phyloP scores from a whole-genome alignment of 2,888 invertebrate genomes.

The Apamea sordens region DNA sequence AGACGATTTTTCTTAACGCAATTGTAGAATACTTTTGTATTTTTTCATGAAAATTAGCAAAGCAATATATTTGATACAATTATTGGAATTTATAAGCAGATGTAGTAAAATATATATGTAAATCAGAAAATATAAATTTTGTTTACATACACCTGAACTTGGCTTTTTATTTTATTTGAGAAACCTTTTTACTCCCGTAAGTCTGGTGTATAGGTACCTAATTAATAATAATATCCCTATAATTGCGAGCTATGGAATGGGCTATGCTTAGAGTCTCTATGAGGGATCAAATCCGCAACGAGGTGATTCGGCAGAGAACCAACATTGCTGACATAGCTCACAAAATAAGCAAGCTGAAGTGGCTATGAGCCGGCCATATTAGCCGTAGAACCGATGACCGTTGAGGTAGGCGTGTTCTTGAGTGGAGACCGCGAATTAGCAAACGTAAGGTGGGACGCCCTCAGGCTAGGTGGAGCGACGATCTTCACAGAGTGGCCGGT shows the following conservation, averaged over 20 bases:
- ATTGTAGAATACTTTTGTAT: slow-evolving; percentile 88
- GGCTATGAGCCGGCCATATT: no score
- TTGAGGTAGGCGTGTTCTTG: no score
- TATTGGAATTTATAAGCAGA: slow-evolving; percentile 82
- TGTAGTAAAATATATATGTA: slow-evolving; percentile 86
- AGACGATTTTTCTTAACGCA: slow-evolving; percentile 85
- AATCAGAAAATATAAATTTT: slow-evolving; percentile 88
- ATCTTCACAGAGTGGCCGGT: no score
- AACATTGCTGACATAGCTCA: no score
- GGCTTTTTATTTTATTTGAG: slow-evolving; percentile 77
- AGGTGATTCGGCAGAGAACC: no score
- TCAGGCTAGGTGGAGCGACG: no score
- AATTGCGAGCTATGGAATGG: not conserved
- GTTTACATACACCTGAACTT: slow-evolving; percentile 86
- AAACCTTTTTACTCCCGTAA: not conserved
- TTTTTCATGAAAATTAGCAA: slow-evolving; percentile 86
- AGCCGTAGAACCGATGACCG: no score
- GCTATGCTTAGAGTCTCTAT: not conserved
- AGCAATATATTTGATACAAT: slow-evolving; percentile 89
- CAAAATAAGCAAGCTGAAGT: no score
- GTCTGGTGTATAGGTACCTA: not conserved
- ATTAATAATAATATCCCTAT: no score
- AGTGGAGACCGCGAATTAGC: no score
- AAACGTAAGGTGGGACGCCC: no score
- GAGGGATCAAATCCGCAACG: not conserved